Conservation (phyloP, 2,888 invertebrate species). For the Caenorhabditis drosophilae region DNA sequence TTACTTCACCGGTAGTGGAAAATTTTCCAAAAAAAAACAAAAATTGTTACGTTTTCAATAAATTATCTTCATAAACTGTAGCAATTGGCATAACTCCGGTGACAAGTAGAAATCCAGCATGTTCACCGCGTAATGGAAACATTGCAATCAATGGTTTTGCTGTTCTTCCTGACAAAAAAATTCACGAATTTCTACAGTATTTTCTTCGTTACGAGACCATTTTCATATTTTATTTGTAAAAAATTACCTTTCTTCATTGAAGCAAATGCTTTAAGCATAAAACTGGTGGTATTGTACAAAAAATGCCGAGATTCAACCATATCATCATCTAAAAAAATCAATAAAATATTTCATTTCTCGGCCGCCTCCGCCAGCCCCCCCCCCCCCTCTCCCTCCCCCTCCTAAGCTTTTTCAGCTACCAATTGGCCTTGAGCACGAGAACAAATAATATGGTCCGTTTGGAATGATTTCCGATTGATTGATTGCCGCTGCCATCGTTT, state of each 20-base stretch:
- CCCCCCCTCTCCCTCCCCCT: no score
- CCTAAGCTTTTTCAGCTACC: no score
- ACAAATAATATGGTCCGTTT: slow-evolving; percentile 40
- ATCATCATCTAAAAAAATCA: slow-evolving; percentile 24
- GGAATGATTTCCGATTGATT: slow-evolving; percentile 49
- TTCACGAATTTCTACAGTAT: no score
- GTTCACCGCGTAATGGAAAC: slow-evolving; percentile 37
- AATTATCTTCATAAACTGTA: slow-evolving; percentile 39
- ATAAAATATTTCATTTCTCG: no score
- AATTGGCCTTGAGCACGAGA: slow-evolving; percentile 24
- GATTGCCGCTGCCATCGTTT: slow-evolving; percentile 42
- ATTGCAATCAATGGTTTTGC: slow-evolving; percentile 47
- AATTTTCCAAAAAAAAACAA: neutral
- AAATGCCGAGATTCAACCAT: slow-evolving; percentile 47
- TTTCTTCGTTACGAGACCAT: no score
- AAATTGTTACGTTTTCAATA: slow-evolving; percentile 41
- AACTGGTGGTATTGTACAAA: slow-evolving; percentile 42
- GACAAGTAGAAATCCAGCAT: slow-evolving; percentile 44
- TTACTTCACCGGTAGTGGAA: neutral
- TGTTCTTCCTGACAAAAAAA: slow-evolving; percentile 21
- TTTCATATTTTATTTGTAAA: no score
- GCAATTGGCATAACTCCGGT: slow-evolving; percentile 55
- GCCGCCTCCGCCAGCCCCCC: no score
- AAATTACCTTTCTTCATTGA: slow-evolving; percentile 23
- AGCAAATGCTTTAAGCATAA: slow-evolving; percentile 47